These are phyloP conservation scores for Metalampra italica DNA, from an alignment of 2,888 invertebrate genomes.

Conservation along the genomic window DNA sequence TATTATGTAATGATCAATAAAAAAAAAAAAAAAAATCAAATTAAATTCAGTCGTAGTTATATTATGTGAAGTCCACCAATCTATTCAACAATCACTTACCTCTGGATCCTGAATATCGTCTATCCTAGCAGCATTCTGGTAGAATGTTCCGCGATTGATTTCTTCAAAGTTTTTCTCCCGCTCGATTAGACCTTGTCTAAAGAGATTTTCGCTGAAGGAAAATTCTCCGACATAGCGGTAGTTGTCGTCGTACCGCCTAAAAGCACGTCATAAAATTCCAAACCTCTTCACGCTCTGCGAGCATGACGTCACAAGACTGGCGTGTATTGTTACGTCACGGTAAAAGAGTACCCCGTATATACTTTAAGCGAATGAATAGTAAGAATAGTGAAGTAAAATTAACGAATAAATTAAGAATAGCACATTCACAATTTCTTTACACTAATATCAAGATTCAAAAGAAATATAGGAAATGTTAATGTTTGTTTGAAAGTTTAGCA, in stretches of 20 bases:
- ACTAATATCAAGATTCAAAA: no score
- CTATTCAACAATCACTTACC: no score
- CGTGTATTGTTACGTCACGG: background rate
- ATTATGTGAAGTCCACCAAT: no score
- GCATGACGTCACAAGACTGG: background rate
- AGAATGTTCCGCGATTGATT: slow-evolving; percentile 54
- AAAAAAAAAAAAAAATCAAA: no score
- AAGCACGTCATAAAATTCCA: slow-evolving; percentile 9
- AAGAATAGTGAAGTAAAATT: no score
- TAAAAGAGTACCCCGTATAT: no score
- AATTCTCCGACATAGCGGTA: slow-evolving; percentile 45
- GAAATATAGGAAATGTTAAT: no score
- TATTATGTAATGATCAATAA: no score
- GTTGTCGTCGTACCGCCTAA: slow-evolving; percentile 46
- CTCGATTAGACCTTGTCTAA: slow-evolving; percentile 44
- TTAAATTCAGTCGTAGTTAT: no score
- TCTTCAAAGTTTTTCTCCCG: slow-evolving; percentile 47
- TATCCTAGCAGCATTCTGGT: slow-evolving; percentile 46
- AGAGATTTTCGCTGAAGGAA: slow-evolving; percentile 47
- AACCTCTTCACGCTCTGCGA: background rate
- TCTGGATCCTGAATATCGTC: slow-evolving; percentile 57
- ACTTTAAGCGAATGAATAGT: background rate
- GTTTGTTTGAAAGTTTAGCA: no score
- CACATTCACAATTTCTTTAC: no score
- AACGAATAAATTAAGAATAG: no score